phyloP scores from a whole-genome alignment of 2,888 invertebrate species.

The Hedychridium roseum region DNA sequence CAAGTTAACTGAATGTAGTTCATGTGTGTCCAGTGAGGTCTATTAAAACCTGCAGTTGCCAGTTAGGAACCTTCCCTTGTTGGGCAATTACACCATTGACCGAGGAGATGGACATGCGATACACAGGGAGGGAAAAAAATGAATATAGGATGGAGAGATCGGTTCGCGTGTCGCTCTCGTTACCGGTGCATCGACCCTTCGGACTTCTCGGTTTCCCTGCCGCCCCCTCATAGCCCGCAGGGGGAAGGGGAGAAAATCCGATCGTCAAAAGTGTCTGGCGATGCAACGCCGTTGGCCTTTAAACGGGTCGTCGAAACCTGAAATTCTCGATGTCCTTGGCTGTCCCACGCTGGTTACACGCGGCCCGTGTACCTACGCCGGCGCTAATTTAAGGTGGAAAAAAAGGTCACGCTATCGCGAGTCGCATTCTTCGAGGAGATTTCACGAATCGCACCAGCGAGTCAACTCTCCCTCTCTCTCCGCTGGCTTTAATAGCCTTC shows the following conservation, averaged over 20 bases:
- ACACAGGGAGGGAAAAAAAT: no score
- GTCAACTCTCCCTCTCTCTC: no score
- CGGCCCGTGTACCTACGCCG: constrained; percentile 2
- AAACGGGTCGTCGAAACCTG: constrained; percentile 29
- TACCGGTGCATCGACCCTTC: constrained; percentile 25
- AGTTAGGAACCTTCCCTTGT: no score
- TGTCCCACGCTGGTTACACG: constrained; percentile 5
- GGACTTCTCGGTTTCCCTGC: constrained; percentile 4
- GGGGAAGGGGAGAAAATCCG: neutral
- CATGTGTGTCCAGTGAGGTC: no score
- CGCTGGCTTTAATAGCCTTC: no score
- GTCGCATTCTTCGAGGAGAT: constrained; percentile 11
- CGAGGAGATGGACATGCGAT: no score
- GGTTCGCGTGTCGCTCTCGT: constrained; percentile 17
- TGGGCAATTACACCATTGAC: no score
- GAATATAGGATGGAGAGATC: no score
- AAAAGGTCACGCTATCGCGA: constrained; percentile 12
- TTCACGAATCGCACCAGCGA: no score
- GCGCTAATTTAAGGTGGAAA: constrained; percentile 12
- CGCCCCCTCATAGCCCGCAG: no score
- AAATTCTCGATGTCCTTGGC: constrained; percentile 28
- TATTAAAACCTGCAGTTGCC: no score
- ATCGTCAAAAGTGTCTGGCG: constrained; percentile 25
- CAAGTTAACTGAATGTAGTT: no score
- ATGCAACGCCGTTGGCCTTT: constrained; percentile 28